Base-by-base conservation (phyloP, 2,113 vertebrate genomes). In the Leucopternis melanops region DNA sequence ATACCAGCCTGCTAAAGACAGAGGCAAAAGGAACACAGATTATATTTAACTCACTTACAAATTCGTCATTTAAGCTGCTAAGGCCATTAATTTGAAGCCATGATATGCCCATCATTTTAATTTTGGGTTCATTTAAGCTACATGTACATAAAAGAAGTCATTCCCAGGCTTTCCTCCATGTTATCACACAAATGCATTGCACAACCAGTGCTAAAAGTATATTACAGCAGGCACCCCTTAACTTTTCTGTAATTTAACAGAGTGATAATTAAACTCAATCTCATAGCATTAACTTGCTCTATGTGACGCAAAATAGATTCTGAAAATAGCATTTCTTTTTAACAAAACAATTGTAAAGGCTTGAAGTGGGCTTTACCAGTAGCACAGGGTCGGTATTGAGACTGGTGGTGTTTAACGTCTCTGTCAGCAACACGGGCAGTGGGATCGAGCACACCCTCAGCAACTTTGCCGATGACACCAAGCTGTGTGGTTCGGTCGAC, bases 101-200 rank as follows among this genome's bases (percentile, higher is more conserved):
- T 25, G 66, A 74, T 91, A 92, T 2, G 93, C 86, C 79, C 74
- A 58, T 97, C 93, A 69, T 75, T 93, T 92, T 83, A 94, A 93
- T 93, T 88, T 38, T 2, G 84, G 86, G 69, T 67, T 90, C 88
- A 47, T 86, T 96, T 85, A 54, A 95, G 92, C 70, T 63, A 6
- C 16, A 4, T 4, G 45, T 47, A 61, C 66, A 66, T 32, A 67
- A 93, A 89, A 96, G 83, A 61, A 87, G 32, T 65, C 49, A 81
- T 84, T 90, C 79, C 25, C 57, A 81, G 71, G 59, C 42, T 62
- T 80, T 54, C 78, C 75, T 77, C 42, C 47, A 16, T 11, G 26
- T 40, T 29, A 61, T 61, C 65, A 26, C 81, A 63, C 20, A 62
- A 66, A 80, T 5, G 80, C 75, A 4, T 1, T 25, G 72, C 67